Evolutionary conservation across 2,113 vertebrate species (phyloP).

Genomic region (Nesogale talazaci): DNA sequence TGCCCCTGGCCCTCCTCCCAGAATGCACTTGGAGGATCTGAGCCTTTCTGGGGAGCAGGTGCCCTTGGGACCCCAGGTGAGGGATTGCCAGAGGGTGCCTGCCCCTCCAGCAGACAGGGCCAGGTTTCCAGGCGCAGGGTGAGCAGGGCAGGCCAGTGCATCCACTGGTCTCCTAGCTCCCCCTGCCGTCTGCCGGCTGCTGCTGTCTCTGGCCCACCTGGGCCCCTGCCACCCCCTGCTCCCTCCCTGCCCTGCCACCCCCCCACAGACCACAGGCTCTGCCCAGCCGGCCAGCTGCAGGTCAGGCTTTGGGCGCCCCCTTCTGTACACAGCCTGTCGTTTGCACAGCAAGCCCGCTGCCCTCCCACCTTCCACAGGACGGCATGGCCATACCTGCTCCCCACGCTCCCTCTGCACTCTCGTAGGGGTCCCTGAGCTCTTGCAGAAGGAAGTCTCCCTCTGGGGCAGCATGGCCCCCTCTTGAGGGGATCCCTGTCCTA

Average conservation of each 20-base stretch:
- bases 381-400: background rate
- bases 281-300: background rate
- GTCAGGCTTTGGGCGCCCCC: slow-evolving; percentile 43
- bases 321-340: slow-evolving; percentile 14
- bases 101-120: background rate
- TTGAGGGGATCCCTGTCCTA: too few species aligned
- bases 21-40: fast-evolving
- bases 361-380: background rate
- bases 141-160: background rate
- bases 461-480: background rate
- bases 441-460: background rate
- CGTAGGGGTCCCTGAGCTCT: background rate
- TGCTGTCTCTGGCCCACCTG: slow-evolving; percentile 15
- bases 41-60: background rate
- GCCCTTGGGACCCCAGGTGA: background rate
- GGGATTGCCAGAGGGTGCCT: background rate
- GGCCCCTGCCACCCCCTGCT: background rate
- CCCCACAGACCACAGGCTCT: background rate
- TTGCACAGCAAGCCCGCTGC: fast-evolving
- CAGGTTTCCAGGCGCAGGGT: background rate
- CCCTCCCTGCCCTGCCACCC: background rate
- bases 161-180: slow-evolving; percentile 53
- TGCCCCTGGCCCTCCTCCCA: background rate
- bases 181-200: slow-evolving; percentile 54
- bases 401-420: background rate